Conservation (phyloP, 2,113 vertebrate species). For the Vulpes vulpes region DNA sequence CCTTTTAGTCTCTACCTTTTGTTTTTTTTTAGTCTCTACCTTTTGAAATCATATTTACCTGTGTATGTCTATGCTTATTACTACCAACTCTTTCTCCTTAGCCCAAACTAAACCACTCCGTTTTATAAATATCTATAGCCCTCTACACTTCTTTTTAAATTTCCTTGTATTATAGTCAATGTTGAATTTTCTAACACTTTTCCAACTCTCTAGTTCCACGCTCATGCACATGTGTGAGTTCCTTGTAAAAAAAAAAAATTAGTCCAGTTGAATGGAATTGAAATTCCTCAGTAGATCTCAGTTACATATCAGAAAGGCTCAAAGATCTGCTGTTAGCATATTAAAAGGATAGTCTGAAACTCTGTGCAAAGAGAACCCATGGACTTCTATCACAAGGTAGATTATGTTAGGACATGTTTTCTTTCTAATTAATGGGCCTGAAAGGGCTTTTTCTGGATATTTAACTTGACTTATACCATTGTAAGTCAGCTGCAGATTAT, state of each 20-base stretch:
- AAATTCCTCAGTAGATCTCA: not conserved
- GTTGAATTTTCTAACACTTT: not conserved
- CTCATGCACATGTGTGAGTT: not conserved
- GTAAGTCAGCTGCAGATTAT: conserved; percentile 61
- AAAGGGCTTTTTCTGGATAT: not conserved
- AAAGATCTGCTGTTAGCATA: not conserved
- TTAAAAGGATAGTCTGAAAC: not conserved
- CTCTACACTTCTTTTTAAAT: not conserved
- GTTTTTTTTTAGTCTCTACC: not conserved
- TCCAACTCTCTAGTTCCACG: not conserved
- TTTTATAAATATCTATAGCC: not conserved
- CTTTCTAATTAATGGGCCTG: not conserved
- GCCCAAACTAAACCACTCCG: not conserved
- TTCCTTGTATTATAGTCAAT: not conserved
- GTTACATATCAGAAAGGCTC: not conserved
- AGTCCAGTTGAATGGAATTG: not conserved
- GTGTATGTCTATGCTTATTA: not conserved
- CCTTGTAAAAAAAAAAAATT: not conserved
- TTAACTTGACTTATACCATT: not conserved
- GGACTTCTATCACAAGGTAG: not conserved
- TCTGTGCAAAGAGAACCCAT: not conserved
- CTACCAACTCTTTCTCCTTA: not conserved
- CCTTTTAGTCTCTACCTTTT: not conserved
- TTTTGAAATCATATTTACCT: not conserved
- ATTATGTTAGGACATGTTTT: not conserved